Conservation (phyloP, 2,888 invertebrate genomes). For the Lobophora halterata region DNA sequence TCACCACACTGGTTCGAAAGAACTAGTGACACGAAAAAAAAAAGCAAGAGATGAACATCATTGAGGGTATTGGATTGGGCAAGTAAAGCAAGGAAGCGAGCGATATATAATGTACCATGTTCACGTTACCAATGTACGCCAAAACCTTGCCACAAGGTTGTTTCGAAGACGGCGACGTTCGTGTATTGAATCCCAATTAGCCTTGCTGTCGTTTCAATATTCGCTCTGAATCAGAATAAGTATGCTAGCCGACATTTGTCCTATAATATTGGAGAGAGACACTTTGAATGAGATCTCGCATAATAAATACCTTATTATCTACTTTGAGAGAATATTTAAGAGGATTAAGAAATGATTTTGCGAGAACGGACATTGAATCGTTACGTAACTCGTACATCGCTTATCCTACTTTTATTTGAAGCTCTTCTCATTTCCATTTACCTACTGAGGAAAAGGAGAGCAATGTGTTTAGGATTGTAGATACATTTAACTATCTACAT, state of each 20-base stretch:
- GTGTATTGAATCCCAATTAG: slow-evolving; percentile 65
- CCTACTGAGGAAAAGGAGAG: no score
- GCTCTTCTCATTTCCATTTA: no score
- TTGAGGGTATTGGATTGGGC: slow-evolving; percentile 24
- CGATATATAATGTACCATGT: slow-evolving; percentile 42
- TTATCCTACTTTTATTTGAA: no score
- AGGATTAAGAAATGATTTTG: slow-evolving; percentile 17
- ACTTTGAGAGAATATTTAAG: slow-evolving; percentile 21
- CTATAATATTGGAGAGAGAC: slow-evolving; percentile 24
- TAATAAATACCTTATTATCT: slow-evolving; percentile 23
- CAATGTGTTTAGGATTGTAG: no score
- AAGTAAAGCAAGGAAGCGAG: slow-evolving; percentile 31
- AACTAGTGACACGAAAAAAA: slow-evolving; percentile 1
- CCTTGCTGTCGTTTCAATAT: slow-evolving; percentile 48
- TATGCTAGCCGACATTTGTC: slow-evolving; percentile 27
- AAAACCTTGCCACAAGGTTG: slow-evolving; percentile 72
- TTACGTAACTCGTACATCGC: slow-evolving; percentile 4
- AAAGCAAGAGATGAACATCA: slow-evolving; percentile 13
- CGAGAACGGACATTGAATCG: not conserved
- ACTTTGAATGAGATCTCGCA: slow-evolving; percentile 20
- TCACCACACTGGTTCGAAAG: no score
- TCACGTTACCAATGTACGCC: slow-evolving; percentile 48
- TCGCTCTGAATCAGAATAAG: slow-evolving; percentile 24
- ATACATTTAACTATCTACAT: no score
- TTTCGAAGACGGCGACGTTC: slow-evolving; percentile 49